A percentile compares a stretch with the other conserved stretches of the same genome.
These are phyloP conservation scores for Idaea straminata DNA, from an alignment of 2,888 invertebrate species.

Conservation along the genomic window DNA sequence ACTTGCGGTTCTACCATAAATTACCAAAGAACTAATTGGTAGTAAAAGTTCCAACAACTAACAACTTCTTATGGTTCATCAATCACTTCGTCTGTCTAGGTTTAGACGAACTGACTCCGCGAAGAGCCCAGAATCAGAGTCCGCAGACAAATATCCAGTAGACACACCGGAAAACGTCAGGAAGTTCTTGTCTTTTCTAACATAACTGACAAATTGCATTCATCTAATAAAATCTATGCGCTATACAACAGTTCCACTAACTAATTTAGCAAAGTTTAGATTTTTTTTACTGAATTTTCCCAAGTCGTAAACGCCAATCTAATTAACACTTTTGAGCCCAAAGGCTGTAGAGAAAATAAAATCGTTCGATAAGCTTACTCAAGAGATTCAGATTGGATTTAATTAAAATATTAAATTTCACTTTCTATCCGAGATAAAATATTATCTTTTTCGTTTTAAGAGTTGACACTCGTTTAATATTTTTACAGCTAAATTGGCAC, in stretches of 20 bases:
- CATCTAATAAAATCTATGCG: background rate
- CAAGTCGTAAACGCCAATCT: background rate
- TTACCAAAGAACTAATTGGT: background rate
- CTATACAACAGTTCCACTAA: background rate
- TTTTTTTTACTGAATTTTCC: background rate
- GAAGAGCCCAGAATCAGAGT: background rate
- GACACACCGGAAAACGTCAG: background rate
- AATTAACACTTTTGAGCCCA: background rate
- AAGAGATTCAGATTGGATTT: background rate
- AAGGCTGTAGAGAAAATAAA: background rate
- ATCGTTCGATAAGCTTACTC: background rate
- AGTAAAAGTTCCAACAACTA: background rate
- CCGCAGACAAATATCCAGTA: background rate
- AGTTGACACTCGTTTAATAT: background rate
- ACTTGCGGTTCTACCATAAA: background rate
- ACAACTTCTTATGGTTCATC: background rate
- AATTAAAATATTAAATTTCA: background rate
- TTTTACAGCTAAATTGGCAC: background rate
- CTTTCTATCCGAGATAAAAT: background rate
- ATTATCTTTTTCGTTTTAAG: background rate
- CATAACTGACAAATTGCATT: background rate
- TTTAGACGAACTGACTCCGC: background rate
- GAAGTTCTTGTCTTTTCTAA: background rate
- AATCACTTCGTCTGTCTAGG: slow-evolving; percentile 1
- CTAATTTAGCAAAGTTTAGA: background rate